Percentiles rank a stretch among this genome's conserved stretches.
Conservation (phyloP, 2,797 vertebrate genomes). For the Onychomys leucogaster region DNA sequence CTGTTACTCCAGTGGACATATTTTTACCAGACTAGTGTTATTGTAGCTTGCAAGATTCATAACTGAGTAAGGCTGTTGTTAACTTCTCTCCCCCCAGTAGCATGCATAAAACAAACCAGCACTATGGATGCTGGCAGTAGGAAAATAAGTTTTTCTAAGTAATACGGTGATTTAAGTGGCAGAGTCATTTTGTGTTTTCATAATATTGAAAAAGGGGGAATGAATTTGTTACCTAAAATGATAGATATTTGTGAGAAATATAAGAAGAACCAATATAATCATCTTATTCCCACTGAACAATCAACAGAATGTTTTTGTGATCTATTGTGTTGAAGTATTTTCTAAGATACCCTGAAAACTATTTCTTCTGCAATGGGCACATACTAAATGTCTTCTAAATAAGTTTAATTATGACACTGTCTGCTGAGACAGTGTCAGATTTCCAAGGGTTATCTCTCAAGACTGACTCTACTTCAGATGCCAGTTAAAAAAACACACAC, state of each 20-base stretch:
- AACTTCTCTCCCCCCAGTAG: not conserved
- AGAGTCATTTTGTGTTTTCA: conserved; percentile 23
- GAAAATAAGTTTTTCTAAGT: not conserved
- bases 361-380: not conserved
- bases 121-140: not conserved
- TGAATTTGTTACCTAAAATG: conserved; percentile 32
- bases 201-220: not conserved
- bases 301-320: not conserved
- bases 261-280: not conserved
- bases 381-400: not conserved
- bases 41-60: not conserved
- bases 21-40: not conserved
- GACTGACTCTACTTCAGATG: not conserved
- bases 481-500: not conserved
- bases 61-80: too few relatives aligned
- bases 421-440: not conserved
- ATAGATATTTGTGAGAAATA: conserved; percentile 18
- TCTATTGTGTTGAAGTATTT: not conserved
- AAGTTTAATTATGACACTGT: not conserved
- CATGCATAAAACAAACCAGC: not conserved
- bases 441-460: not conserved
- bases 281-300: not conserved
- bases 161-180: not conserved
- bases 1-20: not conserved
- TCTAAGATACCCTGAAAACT: not conserved